These are phyloP conservation scores for Chlamydotis undulata DNA, from an alignment of 2,113 vertebrate species.

Conservation along the genomic window DNA sequence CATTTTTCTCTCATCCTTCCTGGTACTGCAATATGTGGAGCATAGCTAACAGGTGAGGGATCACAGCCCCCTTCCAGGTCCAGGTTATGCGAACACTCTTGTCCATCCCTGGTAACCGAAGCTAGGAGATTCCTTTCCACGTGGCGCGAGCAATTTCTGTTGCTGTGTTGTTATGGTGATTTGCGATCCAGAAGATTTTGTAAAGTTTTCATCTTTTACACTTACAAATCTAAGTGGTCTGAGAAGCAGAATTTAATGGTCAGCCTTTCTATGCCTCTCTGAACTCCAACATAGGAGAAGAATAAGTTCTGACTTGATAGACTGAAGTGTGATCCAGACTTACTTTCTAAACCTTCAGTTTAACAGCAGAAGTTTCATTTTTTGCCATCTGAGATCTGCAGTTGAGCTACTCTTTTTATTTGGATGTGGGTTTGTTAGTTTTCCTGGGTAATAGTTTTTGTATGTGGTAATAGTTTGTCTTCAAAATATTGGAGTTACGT, in stretches of 20 bases:
- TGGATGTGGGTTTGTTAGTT: background rate
- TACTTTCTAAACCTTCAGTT: background rate
- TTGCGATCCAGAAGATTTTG: background rate
- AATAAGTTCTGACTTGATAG: background rate
- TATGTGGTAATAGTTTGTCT: background rate
- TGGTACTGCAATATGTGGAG: background rate
- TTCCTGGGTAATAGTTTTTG: background rate
- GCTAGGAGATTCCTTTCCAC: background rate
- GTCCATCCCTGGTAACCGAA: background rate
- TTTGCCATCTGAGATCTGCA: background rate
- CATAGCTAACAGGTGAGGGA: background rate
- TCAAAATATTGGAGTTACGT: background rate
- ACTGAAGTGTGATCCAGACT: background rate
- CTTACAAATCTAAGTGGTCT: background rate
- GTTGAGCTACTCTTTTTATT: background rate
- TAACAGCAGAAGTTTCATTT: background rate
- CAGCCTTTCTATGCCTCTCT: background rate
- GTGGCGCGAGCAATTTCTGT: background rate
- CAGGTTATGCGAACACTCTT: background rate
- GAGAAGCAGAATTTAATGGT: background rate
- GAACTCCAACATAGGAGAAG: background rate
- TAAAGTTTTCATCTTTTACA: background rate
- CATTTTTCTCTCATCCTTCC: background rate
- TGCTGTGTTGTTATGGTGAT: background rate
- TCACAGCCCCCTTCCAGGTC: background rate